phyloP scores from a whole-genome alignment of 2,797 vertebrate genomes.

The Schizothorax lantsangensis region DNA sequence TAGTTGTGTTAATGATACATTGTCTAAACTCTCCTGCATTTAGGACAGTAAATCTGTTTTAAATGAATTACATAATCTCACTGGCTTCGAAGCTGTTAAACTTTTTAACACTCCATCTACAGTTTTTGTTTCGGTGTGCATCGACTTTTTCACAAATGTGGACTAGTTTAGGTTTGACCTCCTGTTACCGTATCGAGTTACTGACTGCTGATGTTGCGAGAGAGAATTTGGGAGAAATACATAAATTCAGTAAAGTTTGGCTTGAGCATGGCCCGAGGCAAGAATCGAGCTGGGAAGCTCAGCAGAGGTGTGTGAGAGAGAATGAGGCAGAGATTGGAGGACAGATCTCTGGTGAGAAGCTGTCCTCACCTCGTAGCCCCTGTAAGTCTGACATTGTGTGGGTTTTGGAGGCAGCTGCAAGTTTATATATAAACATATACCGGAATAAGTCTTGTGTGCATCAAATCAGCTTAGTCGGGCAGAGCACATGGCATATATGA shows the following conservation, averaged over 20 bases:
- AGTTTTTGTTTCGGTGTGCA: slow-evolving; percentile 15
- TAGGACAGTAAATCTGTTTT: slow-evolving; percentile 1
- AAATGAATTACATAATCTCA: slow-evolving; percentile 30
- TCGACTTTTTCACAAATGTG: slow-evolving; percentile 30
- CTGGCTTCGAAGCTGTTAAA: background rate
- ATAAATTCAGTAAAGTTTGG: slow-evolving; percentile 63
- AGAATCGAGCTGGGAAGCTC: slow-evolving; percentile 68
- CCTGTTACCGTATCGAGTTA: slow-evolving; percentile 33
- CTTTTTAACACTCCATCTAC: slow-evolving; percentile 20
- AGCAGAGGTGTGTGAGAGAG: slow-evolving; percentile 63
- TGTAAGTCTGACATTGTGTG: slow-evolving; percentile 61
- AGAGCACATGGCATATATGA: slow-evolving; percentile 21
- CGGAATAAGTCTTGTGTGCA: slow-evolving; percentile 32
- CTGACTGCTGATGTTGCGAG: slow-evolving; percentile 57
- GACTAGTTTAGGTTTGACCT: slow-evolving; percentile 43
- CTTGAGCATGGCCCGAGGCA: slow-evolving; percentile 60
- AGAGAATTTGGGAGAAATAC: slow-evolving; percentile 57
- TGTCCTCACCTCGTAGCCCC: slow-evolving; percentile 64
- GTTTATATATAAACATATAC: slow-evolving; percentile 58
- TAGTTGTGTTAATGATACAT: background rate
- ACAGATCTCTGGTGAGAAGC: slow-evolving; percentile 57
- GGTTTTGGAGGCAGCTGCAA: slow-evolving; percentile 58
- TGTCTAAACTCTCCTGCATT: background rate
- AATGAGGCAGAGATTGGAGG: slow-evolving; percentile 49
- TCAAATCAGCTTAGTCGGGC: slow-evolving; percentile 30